Evolutionary conservation across 53 echinoderm and acorn worm species (phyloP).

Genomic region (Henricia sp.): DNA sequence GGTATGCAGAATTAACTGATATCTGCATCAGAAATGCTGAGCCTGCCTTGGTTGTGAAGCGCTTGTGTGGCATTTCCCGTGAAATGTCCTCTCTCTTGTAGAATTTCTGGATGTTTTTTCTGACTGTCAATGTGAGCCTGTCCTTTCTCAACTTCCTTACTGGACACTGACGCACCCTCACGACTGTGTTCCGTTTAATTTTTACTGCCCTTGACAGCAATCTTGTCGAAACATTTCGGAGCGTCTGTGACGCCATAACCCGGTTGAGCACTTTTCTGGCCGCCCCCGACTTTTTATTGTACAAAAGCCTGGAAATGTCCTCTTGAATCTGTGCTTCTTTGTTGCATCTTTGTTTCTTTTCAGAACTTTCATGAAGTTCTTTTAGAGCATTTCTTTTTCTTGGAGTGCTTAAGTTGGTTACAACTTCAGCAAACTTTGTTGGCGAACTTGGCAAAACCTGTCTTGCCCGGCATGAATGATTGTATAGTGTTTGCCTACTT

Average conservation of each 20-base stretch:
- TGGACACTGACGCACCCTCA: neutral
- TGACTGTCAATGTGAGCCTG: neutral
- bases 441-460: constrained; percentile 42
- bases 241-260: constrained; percentile 24
- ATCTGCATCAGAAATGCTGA: constrained; percentile 15
- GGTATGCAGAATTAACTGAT: constrained; percentile 4
- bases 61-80: constrained; percentile 11
- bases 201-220: constrained; percentile 14
- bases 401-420: constrained; percentile 26
- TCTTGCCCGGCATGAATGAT: constrained; percentile 32
- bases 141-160: constrained; percentile 12
- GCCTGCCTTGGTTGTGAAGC: neutral
- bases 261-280: constrained; percentile 27
- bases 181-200: neutral
- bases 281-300: constrained; percentile 9
- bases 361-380: neutral
- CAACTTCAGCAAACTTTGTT: constrained; percentile 45
- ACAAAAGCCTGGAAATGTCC: constrained; percentile 27
- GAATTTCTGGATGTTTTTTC: neutral
- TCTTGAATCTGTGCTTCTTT: constrained; percentile 4
- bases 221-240: constrained; percentile 15
- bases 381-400: constrained; percentile 36
- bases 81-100: constrained; percentile 38
- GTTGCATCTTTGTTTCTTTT: constrained; percentile 35
- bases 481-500: constrained; percentile 42